Base-by-base conservation (phyloP, 2,888 invertebrate species). In the Phoronis australis region DNA sequence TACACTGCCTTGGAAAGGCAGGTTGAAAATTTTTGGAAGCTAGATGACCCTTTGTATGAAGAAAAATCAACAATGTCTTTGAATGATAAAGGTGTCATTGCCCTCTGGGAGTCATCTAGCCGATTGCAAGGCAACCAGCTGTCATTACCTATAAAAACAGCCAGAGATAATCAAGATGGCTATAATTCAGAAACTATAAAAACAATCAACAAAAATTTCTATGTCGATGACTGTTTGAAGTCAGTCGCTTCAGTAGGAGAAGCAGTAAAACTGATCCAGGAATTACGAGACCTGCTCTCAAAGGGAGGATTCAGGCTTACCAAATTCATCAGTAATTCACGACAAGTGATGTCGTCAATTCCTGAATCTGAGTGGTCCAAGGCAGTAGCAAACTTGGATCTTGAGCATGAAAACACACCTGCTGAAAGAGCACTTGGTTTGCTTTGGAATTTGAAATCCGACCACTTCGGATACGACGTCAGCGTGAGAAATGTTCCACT, bases 181-280 rank as follows among this genome's bases (percentile, higher is more conserved):
- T 39, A 31, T 41, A 4, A 2, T 9, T 9, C 22, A 9, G 31
- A 49, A 15, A 40, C 27, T 20, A 20, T 46, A 20, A 15, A 39
- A 27, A 46, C 49, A 20, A 27, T 47, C 9, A 3, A 26, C 15
- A 15, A 40, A 22, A 47, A 31, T 47, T 47, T 48, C 15, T 49
- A 49, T 26, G 39, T 49, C 21, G 49, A 49, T 26, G 49, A 49
- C 27, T 39, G 37, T 37, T 15, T 45, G 4, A 37, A 24, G 23
- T 37, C 45, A 21, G 18, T 48, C 4, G 15, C 6, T 6, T 6
- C 6, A 5, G 37, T 27, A 20, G 18, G 27, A 12, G 15, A 35
- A 15, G 45, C 37, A 3, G 22, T 37, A 3, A 4, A 3, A 4
- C 45, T 47, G 5, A 18, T 38, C 20, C 5, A 25, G 12, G 37